Evolutionary conservation across 2,888 invertebrate genomes (phyloP).

Genomic region (Scaptomyza caliginosa): DNA sequence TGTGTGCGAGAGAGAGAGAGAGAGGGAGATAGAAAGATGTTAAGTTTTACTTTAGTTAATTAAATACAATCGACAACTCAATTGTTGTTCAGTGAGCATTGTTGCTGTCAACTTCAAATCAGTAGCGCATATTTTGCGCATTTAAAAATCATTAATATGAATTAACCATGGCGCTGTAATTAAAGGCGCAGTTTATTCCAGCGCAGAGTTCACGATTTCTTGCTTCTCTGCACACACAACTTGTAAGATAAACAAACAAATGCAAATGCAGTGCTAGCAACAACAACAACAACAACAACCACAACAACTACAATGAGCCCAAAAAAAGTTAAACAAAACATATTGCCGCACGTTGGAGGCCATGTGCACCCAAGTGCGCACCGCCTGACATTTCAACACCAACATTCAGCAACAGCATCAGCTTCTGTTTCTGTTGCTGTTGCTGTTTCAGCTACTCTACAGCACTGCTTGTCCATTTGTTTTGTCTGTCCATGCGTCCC

Average conservation of each 20-base stretch:
- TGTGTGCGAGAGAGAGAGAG: not conserved
- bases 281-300: conserved; percentile 28
- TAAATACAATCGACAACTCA: conserved; percentile 75
- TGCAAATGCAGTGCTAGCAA: conserved; percentile 35
- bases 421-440: not conserved
- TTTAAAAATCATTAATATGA: conserved; percentile 80
- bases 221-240: not conserved
- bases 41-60: conserved; percentile 53
- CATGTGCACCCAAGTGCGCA: conserved; percentile 62
- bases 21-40: not conserved
- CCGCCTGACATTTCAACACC: conserved; percentile 77
- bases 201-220: conserved; percentile 27
- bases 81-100: conserved; percentile 42
- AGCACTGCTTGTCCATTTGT: not conserved
- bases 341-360: conserved; percentile 75
- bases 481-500: not conserved
- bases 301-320: conserved; percentile 28
- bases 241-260: conserved; percentile 62
- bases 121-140: conserved; percentile 76
- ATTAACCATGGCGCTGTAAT: conserved; percentile 65
- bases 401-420: conserved; percentile 11
- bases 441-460: conserved; percentile 7
- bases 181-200: conserved; percentile 56
- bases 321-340: conserved; percentile 79
- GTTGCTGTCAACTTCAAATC: conserved; percentile 52